These are phyloP conservation scores for Zaprionus obscuricornis DNA, from an alignment of 2,888 invertebrate species.

Conservation along the genomic window DNA sequence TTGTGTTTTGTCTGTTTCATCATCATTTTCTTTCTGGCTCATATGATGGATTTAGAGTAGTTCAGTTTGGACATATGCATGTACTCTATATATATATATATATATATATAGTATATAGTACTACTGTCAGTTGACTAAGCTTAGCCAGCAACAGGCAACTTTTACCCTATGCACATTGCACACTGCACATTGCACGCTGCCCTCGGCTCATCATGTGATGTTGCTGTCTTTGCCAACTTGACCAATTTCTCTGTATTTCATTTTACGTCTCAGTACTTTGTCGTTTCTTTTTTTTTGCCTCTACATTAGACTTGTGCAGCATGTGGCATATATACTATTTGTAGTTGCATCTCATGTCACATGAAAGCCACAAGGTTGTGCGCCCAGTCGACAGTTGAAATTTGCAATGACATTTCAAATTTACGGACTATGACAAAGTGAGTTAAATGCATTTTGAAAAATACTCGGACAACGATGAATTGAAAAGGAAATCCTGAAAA, in stretches of 20 bases:
- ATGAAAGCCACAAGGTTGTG: slow-evolving; percentile 71
- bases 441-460: slow-evolving; percentile 73
- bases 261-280: no score
- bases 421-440: slow-evolving; percentile 76
- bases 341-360: slow-evolving; percentile 45
- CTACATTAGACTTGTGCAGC: slow-evolving; percentile 14
- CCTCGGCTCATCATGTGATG: no score
- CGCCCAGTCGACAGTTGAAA: slow-evolving; percentile 61
- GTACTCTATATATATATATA: background rate
- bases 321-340: no score
- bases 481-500: slow-evolving; percentile 45
- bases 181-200: no score
- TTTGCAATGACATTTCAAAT: slow-evolving; percentile 73
- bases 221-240: slow-evolving; percentile 8
- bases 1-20: slow-evolving; percentile 1
- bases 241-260: no score
- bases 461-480: slow-evolving; percentile 43
- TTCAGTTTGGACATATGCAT: slow-evolving; percentile 5
- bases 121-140: slow-evolving; percentile 10
- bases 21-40: slow-evolving; percentile 16
- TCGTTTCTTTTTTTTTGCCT: no score
- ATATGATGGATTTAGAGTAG: slow-evolving; percentile 47
- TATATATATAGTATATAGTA: background rate
- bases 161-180: no score
- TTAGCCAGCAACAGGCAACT: slow-evolving; percentile 26